Percentiles rank a stretch among this genome's conserved stretches.
Conservation (phyloP, 2,113 vertebrate genomes). For the Trogon melanurus region DNA sequence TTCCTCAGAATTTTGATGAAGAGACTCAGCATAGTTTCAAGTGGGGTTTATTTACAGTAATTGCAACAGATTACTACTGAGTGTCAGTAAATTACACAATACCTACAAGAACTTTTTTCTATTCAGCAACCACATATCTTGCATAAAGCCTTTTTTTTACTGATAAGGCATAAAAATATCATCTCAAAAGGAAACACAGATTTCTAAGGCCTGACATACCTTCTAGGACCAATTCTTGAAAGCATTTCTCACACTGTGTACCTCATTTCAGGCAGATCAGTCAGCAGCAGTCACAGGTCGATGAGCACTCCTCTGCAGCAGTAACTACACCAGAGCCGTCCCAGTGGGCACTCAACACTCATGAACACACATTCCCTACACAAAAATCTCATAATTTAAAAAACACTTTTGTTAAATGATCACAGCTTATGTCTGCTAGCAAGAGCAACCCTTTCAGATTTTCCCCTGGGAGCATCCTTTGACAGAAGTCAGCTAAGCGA, state of each 20-base stretch:
- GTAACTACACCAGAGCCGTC: neutral
- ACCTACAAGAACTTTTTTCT: neutral
- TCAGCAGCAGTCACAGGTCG: neutral
- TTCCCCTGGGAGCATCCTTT: neutral
- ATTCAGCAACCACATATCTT: constrained; percentile 1
- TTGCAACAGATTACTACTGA: neutral
- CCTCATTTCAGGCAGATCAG: neutral
- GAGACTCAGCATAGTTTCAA: constrained; percentile 14
- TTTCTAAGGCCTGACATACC: neutral
- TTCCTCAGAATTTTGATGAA: constrained; percentile 3
- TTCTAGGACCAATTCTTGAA: neutral
- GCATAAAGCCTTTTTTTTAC: neutral
- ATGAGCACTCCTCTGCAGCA: neutral
- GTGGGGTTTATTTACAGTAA: constrained; percentile 54
- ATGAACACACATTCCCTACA: neutral
- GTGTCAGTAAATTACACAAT: constrained; percentile 28
- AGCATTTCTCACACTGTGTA: neutral
- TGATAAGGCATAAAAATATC: constrained; percentile 1
- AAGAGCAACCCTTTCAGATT: neutral
- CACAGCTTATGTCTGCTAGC: neutral
- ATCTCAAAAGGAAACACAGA: neutral
- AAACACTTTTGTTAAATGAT: neutral
- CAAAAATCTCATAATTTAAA: neutral
- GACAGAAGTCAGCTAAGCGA: neutral
- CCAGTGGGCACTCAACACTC: neutral